These are phyloP conservation scores for Physella acuta DNA, from an alignment of 1,140 invertebrate species.

Conservation along the genomic window DNA sequence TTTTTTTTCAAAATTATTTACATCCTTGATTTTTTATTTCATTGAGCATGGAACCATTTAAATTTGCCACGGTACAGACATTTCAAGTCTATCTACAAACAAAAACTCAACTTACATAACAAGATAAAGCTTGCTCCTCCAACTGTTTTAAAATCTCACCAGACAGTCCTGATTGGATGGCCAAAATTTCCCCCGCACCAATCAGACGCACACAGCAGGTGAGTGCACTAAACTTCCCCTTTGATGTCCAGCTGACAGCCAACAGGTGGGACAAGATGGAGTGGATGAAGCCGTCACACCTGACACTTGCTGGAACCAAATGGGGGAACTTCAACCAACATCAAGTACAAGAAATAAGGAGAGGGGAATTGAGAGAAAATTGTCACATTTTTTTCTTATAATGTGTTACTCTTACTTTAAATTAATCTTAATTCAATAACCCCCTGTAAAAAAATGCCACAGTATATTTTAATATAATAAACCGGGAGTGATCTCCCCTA, in stretches of 20 bases:
- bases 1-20: no score
- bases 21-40: not conserved
- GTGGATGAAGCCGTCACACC: conserved; percentile 37
- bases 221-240: conserved; percentile 55
- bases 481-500: no score
- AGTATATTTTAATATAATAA: no score
- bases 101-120: conserved; percentile 50
- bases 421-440: no score
- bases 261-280: conserved; percentile 34
- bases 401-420: no score
- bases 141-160: conserved; percentile 44
- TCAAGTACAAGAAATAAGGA: no score
- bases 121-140: conserved; percentile 47
- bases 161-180: conserved; percentile 41
- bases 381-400: no score
- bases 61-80: not conserved
- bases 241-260: conserved; percentile 45
- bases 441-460: no score
- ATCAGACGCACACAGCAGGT: conserved; percentile 39
- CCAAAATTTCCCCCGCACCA: conserved; percentile 40
- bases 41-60: not conserved
- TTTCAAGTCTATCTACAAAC: not conserved
- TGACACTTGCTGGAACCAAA: no score
- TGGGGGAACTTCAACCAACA: no score
- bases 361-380: no score